A percentile compares a stretch with the other conserved stretches of the same genome.
These are phyloP conservation scores for Hemichromis elongatus DNA, from an alignment of 2,113 vertebrate genomes.

Conservation along the genomic window DNA sequence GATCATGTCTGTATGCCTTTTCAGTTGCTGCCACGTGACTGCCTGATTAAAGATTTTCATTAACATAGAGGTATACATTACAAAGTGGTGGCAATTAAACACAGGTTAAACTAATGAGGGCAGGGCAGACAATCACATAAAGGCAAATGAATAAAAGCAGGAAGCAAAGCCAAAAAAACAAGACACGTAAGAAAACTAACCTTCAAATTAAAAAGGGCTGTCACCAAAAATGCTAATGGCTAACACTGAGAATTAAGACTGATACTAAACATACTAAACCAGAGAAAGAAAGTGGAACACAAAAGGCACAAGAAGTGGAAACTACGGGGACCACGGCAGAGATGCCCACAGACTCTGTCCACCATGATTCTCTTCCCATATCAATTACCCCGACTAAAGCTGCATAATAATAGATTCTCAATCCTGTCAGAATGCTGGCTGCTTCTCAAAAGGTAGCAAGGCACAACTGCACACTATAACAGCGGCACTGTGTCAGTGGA, in stretches of 20 bases:
- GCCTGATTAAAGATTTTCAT: background rate
- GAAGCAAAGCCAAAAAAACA: background rate
- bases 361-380: background rate
- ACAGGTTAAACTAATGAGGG: background rate
- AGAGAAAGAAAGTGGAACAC: background rate
- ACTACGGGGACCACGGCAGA: background rate
- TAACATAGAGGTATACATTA: too few relatives aligned
- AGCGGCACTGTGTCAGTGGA: background rate
- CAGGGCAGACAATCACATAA: background rate
- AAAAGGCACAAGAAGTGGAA: background rate
- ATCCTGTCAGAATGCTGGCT: background rate
- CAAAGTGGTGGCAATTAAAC: background rate
- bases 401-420: background rate
- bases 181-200: background rate
- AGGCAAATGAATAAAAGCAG: background rate
- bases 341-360: background rate
- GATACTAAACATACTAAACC: background rate
- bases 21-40: background rate
- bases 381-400: background rate
- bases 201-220: background rate
- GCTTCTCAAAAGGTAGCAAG: background rate
- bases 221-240: background rate
- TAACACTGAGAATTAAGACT: background rate
- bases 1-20: background rate
- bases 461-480: background rate